Percentiles rank a stretch among this genome's conserved stretches.
phyloP scores from a whole-genome alignment of 1,140 invertebrate genomes.

The Polypedilum vanderplanki region DNA sequence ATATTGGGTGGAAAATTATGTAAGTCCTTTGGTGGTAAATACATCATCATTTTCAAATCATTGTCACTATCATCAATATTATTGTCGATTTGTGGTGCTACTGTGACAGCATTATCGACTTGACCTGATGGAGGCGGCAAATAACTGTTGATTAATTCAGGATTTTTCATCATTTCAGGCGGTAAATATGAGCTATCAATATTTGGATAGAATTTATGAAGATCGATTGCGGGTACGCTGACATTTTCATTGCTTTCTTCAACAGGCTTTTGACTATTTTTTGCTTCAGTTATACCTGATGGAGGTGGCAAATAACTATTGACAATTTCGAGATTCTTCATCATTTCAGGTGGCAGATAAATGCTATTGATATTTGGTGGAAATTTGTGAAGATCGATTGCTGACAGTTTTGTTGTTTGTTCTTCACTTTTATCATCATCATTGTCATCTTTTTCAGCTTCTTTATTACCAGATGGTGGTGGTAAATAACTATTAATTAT shows the following conservation, averaged over 20 bases:
- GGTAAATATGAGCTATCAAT: slow-evolving; percentile 31
- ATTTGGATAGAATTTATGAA: slow-evolving; percentile 8
- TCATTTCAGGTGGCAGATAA: slow-evolving; percentile 33
- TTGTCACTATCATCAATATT: not conserved
- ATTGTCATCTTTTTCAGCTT: no score
- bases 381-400: slow-evolving; percentile 26
- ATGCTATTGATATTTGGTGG: slow-evolving; percentile 36
- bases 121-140: slow-evolving; percentile 40
- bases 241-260: not conserved
- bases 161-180: slow-evolving; percentile 22
- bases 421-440: no score
- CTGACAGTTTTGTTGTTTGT: not conserved
- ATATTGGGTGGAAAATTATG: slow-evolving; percentile 15
- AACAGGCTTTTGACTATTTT: not conserved
- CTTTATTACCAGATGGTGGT: not conserved
- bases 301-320: slow-evolving; percentile 40
- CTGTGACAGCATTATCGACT: slow-evolving; percentile 32
- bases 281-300: slow-evolving; percentile 34
- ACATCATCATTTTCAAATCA: not conserved
- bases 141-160: slow-evolving; percentile 38
- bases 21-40: not conserved
- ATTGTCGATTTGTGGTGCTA: slow-evolving; percentile 33
- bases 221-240: not conserved
- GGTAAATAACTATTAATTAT: not conserved
- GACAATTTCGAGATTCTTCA: slow-evolving; percentile 33